These are phyloP conservation scores for Plecotus auritus DNA, from an alignment of 2,113 vertebrate species.

Conservation along the genomic window DNA sequence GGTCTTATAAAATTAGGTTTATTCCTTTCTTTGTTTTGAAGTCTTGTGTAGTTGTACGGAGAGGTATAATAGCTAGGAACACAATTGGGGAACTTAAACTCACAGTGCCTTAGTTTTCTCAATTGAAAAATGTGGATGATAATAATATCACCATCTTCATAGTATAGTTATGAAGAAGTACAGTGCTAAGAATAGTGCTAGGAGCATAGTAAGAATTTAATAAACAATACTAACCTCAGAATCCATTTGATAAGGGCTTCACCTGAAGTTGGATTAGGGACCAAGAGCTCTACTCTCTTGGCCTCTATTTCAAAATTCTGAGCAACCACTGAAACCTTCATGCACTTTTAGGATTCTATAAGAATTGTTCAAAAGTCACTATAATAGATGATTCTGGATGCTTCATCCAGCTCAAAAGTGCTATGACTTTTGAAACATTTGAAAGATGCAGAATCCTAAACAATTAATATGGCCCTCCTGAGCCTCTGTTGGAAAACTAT, in stretches of 20 bases:
- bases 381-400: background rate
- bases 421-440: slow-evolving; percentile 3
- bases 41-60: background rate
- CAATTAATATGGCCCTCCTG: background rate
- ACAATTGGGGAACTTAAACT: background rate
- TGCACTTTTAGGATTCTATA: background rate
- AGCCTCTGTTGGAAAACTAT: background rate
- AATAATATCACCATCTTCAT: background rate
- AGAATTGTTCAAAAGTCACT: background rate
- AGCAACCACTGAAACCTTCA: background rate
- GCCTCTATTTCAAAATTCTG: background rate
- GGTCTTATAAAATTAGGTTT: background rate
- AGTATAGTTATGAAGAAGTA: background rate
- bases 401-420: background rate
- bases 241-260: background rate
- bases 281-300: background rate
- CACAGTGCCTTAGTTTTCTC: background rate
- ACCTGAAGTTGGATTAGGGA: background rate
- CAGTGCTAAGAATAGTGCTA: background rate
- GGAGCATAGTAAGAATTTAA: background rate
- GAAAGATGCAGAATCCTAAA: background rate
- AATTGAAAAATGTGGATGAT: background rate
- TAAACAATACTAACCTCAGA: background rate
- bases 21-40: background rate
- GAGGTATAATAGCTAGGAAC: background rate